Conservation (phyloP, 2,113 vertebrate species). For the Callaeas wilsoni region DNA sequence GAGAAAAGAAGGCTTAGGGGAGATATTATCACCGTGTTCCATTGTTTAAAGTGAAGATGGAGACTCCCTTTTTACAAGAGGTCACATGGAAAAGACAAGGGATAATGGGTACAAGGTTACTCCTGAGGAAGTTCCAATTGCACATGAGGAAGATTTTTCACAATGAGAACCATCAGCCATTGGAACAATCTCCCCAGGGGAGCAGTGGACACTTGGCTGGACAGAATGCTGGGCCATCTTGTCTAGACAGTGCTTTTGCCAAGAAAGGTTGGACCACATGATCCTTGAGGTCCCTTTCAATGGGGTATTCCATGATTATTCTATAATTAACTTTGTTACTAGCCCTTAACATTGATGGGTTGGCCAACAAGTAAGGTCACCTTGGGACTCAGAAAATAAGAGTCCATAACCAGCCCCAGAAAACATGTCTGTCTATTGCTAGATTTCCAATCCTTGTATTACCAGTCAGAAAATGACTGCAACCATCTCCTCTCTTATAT, state of each 20-base stretch:
- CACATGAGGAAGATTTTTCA: neutral
- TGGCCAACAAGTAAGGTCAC: neutral
- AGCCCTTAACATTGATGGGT: neutral
- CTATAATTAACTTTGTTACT: neutral
- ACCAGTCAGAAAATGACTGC: neutral
- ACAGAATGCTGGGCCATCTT: neutral
- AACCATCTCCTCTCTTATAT: neutral
- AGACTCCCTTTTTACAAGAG: neutral
- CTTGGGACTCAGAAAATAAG: neutral
- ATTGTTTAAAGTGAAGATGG: neutral
- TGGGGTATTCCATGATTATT: neutral
- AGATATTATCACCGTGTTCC: neutral
- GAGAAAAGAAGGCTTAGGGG: no score
- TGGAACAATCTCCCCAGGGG: neutral
- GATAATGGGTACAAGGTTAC: neutral
- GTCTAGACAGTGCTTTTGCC: neutral
- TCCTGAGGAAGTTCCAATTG: neutral
- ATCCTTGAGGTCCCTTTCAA: neutral
- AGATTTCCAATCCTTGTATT: neutral
- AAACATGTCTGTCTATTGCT: neutral
- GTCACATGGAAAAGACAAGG: neutral
- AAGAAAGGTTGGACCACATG: neutral
- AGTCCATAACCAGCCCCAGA: neutral
- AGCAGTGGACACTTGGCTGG: neutral
- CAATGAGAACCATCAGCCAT: neutral